A percentile compares a stretch with the other conserved stretches of the same genome.
phyloP scores from a whole-genome alignment of 2,797 vertebrate genomes.

The Girardinus metallicus region DNA sequence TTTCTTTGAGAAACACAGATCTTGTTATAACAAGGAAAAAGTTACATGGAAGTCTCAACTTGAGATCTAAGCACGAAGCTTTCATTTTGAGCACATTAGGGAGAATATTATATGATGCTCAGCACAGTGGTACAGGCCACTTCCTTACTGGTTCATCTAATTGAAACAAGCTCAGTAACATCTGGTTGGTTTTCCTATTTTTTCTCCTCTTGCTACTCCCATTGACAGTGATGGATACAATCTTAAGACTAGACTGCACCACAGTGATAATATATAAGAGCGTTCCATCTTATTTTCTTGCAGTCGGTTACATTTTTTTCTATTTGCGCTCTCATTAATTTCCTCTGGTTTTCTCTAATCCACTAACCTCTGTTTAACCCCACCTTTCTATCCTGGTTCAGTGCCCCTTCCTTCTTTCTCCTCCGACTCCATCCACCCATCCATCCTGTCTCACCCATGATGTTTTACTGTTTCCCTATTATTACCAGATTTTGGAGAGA shows the following conservation, averaged over 20 bases:
- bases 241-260: constrained; percentile 30
- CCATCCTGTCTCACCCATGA: constrained; percentile 5
- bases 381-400: constrained; percentile 31
- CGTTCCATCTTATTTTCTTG: not conserved
- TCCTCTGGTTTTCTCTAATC: constrained; percentile 10
- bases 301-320: not conserved
- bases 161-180: constrained; percentile 55
- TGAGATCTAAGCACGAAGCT: constrained; percentile 6
- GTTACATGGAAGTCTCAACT: not conserved
- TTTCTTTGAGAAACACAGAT: constrained; percentile 8
- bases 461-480: constrained; percentile 32
- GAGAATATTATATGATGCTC: constrained; percentile 45
- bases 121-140: constrained; percentile 8
- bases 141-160: constrained; percentile 50
- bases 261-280: constrained; percentile 15
- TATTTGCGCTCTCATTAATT: constrained; percentile 25
- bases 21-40: constrained; percentile 6
- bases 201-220: not conserved
- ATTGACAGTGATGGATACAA: constrained; percentile 32
- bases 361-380: constrained; percentile 24
- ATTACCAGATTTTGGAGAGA: constrained; percentile 53
- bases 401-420: not conserved
- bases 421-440: constrained; percentile 8
- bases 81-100: constrained; percentile 28
- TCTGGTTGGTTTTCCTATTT: constrained; percentile 40